Conservation (phyloP, 1,140 invertebrate genomes). For the Neodiprion fabricii region DNA sequence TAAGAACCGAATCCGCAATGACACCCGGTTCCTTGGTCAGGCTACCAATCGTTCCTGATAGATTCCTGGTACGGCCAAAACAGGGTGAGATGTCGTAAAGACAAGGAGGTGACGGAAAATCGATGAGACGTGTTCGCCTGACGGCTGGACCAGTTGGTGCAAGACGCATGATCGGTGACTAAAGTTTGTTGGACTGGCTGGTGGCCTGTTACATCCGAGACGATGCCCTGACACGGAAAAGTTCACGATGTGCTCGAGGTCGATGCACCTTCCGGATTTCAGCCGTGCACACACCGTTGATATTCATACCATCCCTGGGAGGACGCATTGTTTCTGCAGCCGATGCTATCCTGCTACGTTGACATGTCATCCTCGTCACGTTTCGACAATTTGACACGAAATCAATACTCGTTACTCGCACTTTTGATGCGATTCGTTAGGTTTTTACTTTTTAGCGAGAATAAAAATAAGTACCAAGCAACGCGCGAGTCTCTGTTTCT, state of each 20-base stretch:
- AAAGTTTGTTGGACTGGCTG: conserved; percentile 30
- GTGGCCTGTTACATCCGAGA: conserved; percentile 57
- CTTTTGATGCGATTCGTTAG: conserved; percentile 28
- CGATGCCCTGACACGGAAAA: conserved; percentile 32
- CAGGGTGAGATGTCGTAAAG: conserved; percentile 60
- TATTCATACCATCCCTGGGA: neutral
- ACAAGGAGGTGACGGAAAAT: conserved; percentile 60
- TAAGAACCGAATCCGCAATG: too few species aligned
- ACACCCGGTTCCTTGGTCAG: too few species aligned
- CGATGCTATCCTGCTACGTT: conserved; percentile 53
- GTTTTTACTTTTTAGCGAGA: neutral
- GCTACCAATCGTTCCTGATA: conserved; percentile 35
- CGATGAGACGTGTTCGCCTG: conserved; percentile 46
- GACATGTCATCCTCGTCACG: conserved; percentile 43
- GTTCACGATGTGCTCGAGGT: conserved; percentile 17
- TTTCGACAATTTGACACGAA: conserved; percentile 22
- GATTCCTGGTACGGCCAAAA: conserved; percentile 57
- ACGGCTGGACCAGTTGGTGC: too few species aligned
- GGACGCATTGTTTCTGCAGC: conserved; percentile 27
- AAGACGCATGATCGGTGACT: too few species aligned
- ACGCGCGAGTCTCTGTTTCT: neutral
- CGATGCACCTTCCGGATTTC: neutral
- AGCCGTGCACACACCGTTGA: neutral
- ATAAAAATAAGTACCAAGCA: neutral
- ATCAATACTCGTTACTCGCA: neutral